These are phyloP conservation scores for Podabrus alpinus DNA, from an alignment of 2,888 invertebrate species.

Conservation along the genomic window DNA sequence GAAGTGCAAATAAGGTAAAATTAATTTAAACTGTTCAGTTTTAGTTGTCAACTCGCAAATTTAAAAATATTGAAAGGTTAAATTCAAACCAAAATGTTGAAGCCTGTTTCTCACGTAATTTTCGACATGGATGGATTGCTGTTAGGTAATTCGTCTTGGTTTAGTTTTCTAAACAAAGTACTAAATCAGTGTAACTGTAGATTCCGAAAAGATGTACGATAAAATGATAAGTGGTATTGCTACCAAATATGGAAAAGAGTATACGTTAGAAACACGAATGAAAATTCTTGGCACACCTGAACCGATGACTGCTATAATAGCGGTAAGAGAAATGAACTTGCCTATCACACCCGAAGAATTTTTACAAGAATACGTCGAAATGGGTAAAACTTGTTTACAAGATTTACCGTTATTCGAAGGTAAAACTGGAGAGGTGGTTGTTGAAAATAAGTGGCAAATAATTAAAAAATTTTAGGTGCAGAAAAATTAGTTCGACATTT, in stretches of 20 bases:
- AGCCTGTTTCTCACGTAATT: conserved; percentile 75
- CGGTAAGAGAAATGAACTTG: conserved; percentile 62
- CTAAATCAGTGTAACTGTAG: conserved; percentile 56
- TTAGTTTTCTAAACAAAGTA: neutral
- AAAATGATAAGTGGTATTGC: conserved; percentile 72
- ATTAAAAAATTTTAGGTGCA: conserved; percentile 56
- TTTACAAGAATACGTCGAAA: conserved; percentile 55
- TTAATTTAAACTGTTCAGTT: neutral
- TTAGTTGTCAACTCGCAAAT: neutral
- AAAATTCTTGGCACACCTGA: conserved; percentile 60
- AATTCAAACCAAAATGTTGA: conserved; percentile 48
- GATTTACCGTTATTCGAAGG: conserved; percentile 65
- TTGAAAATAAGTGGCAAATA: neutral
- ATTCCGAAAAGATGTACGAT: conserved; percentile 82
- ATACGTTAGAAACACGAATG: conserved; percentile 71
- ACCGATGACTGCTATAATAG: conserved; percentile 57
- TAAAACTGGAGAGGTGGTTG: conserved; percentile 36
- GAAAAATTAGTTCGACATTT: conserved; percentile 66
- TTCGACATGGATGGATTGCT: conserved; percentile 73
- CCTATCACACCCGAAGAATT: conserved; percentile 68
- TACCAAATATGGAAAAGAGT: conserved; percentile 72
- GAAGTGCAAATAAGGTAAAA: neutral
- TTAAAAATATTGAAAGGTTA: neutral
- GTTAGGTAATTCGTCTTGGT: conserved; percentile 58
- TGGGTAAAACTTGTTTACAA: conserved; percentile 58